Evolutionary conservation across 2,797 vertebrate species (phyloP), one percentile per base, ranked within the genome.

Genomic region (Macroramphosus scolopax): DNA sequence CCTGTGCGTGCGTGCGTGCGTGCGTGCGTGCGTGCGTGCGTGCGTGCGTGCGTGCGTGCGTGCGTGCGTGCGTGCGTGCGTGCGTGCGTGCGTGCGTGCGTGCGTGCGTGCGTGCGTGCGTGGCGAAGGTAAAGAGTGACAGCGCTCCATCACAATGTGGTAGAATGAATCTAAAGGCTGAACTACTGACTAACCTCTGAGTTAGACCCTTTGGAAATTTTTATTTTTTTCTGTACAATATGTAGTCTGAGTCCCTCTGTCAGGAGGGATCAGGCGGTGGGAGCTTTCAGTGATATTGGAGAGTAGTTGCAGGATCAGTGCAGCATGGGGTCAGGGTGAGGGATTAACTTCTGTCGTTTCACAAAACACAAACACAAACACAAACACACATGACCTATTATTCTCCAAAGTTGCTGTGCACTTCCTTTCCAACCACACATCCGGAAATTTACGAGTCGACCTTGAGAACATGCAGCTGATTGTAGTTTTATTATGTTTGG

Each of bases 401-500:
- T 63, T 51, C 59, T 70, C 41, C 36, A 12, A 39, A 38, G 31
- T 28, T 11, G 37, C 56, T 11, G 29, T 2, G 5, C 11, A 28
- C 50, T 58, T 72, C 38, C 70, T 50, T 36, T 53, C 30, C 41
- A 39, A 11, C 40, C 14, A 34, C 17, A 52, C 32, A 22, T 18
- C 56, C n/a, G 18, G 37, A 30, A 17, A 40, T 66, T 64, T 34
- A 61, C 6, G 42, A 31, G 43, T 8, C 45, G 50, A 50, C 49
- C 67, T 64, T 53, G 53, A 77, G 60, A 70, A 53, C 36, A 55
- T 41, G 49, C 16, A 45, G 56, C 20, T 60, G 66, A 73, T 61
- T 65, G 42, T 51, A 30, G 62, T 60, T 76, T 58, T 75, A 47
- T 76, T 68, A 55, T 60, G 57, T 41, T 28, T 51, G 77, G 68